phyloP scores from a whole-genome alignment of 2,888 invertebrate species.

The Chrysodeixis includens region DNA sequence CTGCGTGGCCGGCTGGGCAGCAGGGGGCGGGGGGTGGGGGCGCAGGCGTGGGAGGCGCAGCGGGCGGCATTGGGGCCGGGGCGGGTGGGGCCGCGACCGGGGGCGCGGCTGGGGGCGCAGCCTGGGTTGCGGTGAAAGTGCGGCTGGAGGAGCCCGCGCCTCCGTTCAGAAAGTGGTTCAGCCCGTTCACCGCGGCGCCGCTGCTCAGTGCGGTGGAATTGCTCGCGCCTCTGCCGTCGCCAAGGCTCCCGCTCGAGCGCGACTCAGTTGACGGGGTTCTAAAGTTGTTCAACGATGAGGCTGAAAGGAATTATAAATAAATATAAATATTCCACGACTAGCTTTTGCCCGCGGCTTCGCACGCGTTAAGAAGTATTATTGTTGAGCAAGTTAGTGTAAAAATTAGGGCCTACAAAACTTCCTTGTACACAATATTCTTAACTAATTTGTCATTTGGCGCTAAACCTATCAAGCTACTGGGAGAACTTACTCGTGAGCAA shows the following conservation, averaged over 20 bases:
- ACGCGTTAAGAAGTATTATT: no score
- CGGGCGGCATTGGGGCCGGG: not conserved
- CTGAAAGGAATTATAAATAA: constrained; percentile 24
- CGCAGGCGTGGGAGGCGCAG: not conserved
- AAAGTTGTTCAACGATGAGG: constrained; percentile 9
- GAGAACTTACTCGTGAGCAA: no score
- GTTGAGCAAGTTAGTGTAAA: no score
- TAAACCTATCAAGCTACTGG: no score
- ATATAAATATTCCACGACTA: no score
- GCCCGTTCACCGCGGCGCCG: constrained; percentile 27
- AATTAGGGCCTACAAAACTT: no score
- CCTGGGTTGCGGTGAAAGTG: constrained; percentile 22
- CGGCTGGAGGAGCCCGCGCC: constrained; percentile 7
- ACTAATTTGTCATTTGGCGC: no score
- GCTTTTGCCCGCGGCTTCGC: no score
- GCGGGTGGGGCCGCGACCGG: not conserved
- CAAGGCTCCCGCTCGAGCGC: constrained; percentile 18
- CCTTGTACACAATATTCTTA: no score
- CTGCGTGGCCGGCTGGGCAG: not conserved
- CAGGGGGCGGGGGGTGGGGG: not conserved
- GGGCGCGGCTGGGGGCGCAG: constrained; percentile 9
- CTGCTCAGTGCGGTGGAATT: constrained; percentile 14
- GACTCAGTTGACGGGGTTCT: constrained; percentile 23
- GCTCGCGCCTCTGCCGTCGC: constrained; percentile 27
- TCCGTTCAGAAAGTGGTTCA: constrained; percentile 34